phyloP scores from a whole-genome alignment of 2,797 vertebrate species.

The Myotis vivesi region DNA sequence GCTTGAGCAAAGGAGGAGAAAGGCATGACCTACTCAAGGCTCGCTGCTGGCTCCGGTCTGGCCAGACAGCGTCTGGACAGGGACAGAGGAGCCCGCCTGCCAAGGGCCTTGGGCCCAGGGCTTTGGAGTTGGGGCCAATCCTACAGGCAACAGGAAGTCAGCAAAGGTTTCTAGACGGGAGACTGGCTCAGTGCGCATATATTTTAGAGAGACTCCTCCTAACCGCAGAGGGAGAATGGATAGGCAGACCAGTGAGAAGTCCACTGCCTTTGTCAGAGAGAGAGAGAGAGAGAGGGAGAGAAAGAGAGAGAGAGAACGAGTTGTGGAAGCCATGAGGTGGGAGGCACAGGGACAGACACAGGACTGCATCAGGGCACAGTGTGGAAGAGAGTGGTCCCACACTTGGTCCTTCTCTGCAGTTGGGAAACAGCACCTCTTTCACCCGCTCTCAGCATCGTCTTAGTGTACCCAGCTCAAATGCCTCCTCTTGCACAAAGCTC shows the following conservation, averaged over 20 bases:
- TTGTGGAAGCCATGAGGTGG: background rate
- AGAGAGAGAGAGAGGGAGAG: background rate
- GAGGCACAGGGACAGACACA: background rate
- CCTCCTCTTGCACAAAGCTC: background rate
- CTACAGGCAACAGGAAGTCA: background rate
- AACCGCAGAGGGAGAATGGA: background rate
- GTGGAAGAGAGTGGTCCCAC: background rate
- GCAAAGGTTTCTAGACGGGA: background rate
- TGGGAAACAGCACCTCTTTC: background rate
- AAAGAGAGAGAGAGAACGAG: background rate
- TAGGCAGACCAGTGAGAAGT: background rate
- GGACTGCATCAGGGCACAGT: accelerated
- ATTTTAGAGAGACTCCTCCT: background rate
- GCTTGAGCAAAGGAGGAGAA: background rate
- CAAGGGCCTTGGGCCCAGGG: background rate
- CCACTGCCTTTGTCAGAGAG: background rate
- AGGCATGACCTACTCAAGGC: background rate
- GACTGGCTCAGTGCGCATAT: background rate
- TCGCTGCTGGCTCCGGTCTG: too few species aligned
- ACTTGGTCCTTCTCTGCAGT: background rate
- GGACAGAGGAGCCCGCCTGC: background rate
- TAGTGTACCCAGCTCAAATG: background rate
- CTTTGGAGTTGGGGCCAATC: background rate
- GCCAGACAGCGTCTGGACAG: background rate
- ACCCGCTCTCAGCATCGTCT: accelerated